A percentile compares a stretch with the other conserved stretches of the same genome.
Evolutionary conservation across 2,113 vertebrate species (phyloP).

Genomic region (Zosterops hypoxanthus): DNA sequence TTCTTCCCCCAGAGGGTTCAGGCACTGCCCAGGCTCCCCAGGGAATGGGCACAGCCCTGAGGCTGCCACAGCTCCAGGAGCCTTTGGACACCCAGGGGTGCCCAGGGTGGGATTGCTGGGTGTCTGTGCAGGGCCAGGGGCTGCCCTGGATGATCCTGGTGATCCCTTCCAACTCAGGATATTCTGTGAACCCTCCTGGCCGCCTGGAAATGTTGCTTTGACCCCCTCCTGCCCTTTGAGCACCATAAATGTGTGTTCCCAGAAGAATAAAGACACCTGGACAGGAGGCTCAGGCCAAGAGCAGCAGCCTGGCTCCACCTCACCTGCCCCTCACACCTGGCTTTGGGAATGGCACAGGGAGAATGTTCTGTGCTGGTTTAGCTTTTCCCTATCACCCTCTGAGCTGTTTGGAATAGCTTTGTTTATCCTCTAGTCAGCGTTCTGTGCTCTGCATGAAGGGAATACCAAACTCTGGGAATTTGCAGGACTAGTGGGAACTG

Average conservation of each 20-base stretch:
- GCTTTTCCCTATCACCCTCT: not conserved
- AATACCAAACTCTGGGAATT: not conserved
- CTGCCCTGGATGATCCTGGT: rapidly evolving
- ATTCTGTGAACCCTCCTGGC: not conserved
- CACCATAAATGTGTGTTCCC: rapidly evolving
- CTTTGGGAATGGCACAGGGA: not conserved
- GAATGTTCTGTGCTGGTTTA: not conserved
- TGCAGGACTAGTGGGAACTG: not conserved
- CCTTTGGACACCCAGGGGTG: rapidly evolving
- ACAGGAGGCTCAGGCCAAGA: not conserved
- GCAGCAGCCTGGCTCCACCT: not conserved
- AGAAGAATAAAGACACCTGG: not conserved
- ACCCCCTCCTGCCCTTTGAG: not conserved
- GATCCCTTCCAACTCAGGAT: not conserved
- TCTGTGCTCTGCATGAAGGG: not conserved
- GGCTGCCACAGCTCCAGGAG: not conserved
- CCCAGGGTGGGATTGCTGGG: rapidly evolving
- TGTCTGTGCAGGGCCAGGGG: rapidly evolving
- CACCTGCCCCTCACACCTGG: rapidly evolving
- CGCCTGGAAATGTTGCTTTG: not conserved
- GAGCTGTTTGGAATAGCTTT: not conserved
- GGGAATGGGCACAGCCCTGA: not conserved
- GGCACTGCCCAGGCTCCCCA: not conserved
- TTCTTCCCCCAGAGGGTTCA: not conserved
- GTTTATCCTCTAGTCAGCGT: not conserved